Evolutionary conservation across 2,113 vertebrate genomes (phyloP), one percentile per base, ranked within the genome.

Genomic region (Micronycteris hirsuta): DNA sequence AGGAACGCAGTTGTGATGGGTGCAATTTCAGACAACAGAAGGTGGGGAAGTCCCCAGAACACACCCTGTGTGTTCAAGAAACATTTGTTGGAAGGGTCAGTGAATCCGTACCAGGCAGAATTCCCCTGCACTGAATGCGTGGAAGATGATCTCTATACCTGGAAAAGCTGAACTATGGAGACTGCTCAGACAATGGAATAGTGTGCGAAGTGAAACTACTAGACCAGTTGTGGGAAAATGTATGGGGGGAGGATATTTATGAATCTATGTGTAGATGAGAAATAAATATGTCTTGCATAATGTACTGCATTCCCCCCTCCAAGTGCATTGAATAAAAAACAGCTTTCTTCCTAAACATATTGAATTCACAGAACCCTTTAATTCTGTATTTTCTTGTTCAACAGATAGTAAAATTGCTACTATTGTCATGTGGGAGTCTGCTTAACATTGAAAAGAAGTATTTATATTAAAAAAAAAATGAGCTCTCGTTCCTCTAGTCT

Each of bases 381-480:
- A 78, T 73, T 89, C 70, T 87, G 17, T 43, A 83, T 90, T 86
- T 86, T 95, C 74, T 86, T 86, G 12, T 83, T 92, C 28, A 92
- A 68, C 16, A 86, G 52, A 78, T 41, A 61, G 2, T 45, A 47
- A 95, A 80, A 54, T 93, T 54, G 20, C 2, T 84, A 70, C 76
- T 24, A 65, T 89, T 89, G 7, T 73, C 43, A 58, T 36, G 1
- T 49, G 43, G 14, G 24, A 80, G 0, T 15, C 28, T 68, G 68
- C 36, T 71, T 16, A 36, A 45, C 8, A 58, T 36, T 43, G 31
- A 41, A 71, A 70, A 65, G 4, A 47, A 54, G 7, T 47, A 19
- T 89, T 94, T 91, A 19, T 68, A 6, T 80, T 95, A 61, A 19
- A 58, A 70, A 93, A 49, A 19, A 56, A 41, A n/a, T 54, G 49